Percentiles rank a stretch among this genome's conserved stretches.
These are phyloP conservation scores for Lordiphosa mommai DNA, from an alignment of 1,140 invertebrate species.

Conservation along the genomic window DNA sequence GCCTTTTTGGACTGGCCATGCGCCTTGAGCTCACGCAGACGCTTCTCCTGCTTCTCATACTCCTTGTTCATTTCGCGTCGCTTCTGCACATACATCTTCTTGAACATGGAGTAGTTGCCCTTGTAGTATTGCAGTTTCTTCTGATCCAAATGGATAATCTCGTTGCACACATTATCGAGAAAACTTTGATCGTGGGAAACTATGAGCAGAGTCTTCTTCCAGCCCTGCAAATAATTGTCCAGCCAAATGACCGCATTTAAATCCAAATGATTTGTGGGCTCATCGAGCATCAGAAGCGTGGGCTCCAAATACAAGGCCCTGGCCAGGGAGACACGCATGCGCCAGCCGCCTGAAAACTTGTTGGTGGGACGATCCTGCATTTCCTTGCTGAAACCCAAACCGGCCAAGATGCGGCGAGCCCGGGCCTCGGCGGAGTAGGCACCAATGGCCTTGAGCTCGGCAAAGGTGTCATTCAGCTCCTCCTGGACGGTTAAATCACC, in stretches of 20 bases:
- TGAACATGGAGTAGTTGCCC: slow-evolving; percentile 99
- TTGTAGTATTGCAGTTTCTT: slow-evolving; percentile 98
- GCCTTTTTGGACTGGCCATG: slow-evolving; percentile 97
- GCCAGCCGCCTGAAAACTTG: slow-evolving; percentile 98
- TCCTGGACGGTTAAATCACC: slow-evolving; percentile 87
- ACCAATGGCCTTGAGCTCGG: slow-evolving; percentile 96
- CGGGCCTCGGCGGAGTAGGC: slow-evolving; percentile 98
- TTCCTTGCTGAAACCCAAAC: slow-evolving; percentile 95
- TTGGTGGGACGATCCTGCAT: slow-evolving; percentile 98
- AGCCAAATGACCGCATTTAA: slow-evolving; percentile 99
- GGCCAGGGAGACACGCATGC: slow-evolving; percentile 98
- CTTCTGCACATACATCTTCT: slow-evolving; percentile 99
- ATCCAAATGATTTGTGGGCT: slow-evolving; percentile 97
- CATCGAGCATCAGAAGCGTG: slow-evolving; percentile 96
- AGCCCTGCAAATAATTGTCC: slow-evolving; percentile 97
- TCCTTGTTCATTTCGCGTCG: slow-evolving; percentile 97
- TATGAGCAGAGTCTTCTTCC: slow-evolving; percentile 98
- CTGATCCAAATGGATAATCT: slow-evolving; percentile 98
- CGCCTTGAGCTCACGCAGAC: slow-evolving; percentile 95
- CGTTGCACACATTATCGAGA: slow-evolving; percentile 99
- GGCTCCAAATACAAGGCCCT: slow-evolving; percentile 95
- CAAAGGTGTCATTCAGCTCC: slow-evolving; percentile 94
- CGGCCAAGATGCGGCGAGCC: slow-evolving; percentile 96
- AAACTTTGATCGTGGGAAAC: slow-evolving; percentile 99
- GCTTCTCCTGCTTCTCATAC: slow-evolving; percentile 99